Conservation (phyloP, 1,140 invertebrate genomes). For the Neodiprion lecontei region DNA sequence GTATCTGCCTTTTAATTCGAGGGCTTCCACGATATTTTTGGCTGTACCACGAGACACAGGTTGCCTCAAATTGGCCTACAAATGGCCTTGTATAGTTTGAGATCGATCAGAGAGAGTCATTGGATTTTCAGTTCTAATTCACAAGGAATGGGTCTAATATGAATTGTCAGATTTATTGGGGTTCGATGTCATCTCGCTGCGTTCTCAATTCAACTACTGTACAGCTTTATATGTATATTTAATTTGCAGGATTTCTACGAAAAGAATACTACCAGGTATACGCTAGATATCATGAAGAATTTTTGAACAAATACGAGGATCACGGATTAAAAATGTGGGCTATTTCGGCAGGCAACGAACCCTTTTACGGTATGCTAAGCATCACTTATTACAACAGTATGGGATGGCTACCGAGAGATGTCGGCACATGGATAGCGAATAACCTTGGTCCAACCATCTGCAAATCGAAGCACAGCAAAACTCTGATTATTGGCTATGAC, state of each 20-base stretch:
- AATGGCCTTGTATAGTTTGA: too few relatives aligned
- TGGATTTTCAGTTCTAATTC: too few relatives aligned
- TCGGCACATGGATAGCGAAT: constrained; percentile 69
- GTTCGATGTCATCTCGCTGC: too few relatives aligned
- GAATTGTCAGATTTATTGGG: too few relatives aligned
- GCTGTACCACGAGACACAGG: too few relatives aligned
- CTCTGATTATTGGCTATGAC: constrained; percentile 73
- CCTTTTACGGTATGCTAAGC: constrained; percentile 61
- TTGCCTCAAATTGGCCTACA: too few relatives aligned
- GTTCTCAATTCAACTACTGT: too few relatives aligned
- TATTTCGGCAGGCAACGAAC: constrained; percentile 69
- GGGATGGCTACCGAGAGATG: constrained; percentile 71
- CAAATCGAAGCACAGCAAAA: constrained; percentile 60
- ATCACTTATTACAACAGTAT: constrained; percentile 79
- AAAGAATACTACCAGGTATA: constrained; percentile 62
- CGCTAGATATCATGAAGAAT: constrained; percentile 72
- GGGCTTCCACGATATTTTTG: too few relatives aligned
- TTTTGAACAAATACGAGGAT: constrained; percentile 31
- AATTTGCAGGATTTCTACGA: constrained; percentile 45
- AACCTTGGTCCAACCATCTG: constrained; percentile 72
- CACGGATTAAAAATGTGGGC: constrained; percentile 64
- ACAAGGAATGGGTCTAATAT: too few relatives aligned
- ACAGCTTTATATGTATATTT: too few relatives aligned
- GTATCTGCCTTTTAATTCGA: too few relatives aligned
- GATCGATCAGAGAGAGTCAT: too few relatives aligned